These are phyloP conservation scores for Tenthredo scrophulariae DNA, from an alignment of 2,888 invertebrate genomes.

Conservation along the genomic window DNA sequence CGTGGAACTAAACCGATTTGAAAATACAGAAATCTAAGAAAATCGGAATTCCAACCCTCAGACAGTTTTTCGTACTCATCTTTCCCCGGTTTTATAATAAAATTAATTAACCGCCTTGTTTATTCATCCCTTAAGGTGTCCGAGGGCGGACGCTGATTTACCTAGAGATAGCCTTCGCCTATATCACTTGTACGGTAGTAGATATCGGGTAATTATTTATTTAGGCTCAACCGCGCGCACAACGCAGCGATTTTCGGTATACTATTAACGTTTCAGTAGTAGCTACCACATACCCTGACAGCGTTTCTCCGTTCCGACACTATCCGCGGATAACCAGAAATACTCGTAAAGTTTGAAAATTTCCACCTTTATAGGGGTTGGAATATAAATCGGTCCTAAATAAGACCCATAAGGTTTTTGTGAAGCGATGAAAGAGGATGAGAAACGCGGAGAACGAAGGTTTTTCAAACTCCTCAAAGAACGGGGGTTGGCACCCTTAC, in stretches of 20 bases:
- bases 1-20: too few relatives aligned
- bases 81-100: neutral
- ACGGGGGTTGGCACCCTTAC: too few relatives aligned
- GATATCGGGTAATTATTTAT: slow-evolving; percentile 15
- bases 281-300: neutral
- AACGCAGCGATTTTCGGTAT: slow-evolving; percentile 21
- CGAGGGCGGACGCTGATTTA: neutral
- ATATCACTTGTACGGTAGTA: neutral
- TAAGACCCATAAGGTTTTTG: too few relatives aligned
- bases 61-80: too few relatives aligned
- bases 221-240: neutral
- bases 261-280: slow-evolving; percentile 24
- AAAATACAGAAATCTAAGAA: too few relatives aligned
- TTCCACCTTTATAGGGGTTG: too few relatives aligned
- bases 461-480: too few relatives aligned
- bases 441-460: neutral
- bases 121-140: neutral
- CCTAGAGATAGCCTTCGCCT: neutral
- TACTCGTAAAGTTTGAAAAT: neutral
- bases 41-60: too few relatives aligned
- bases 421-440: neutral
- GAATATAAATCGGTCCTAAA: too few relatives aligned
- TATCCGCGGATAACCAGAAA: neutral
- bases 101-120: neutral
- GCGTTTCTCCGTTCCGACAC: neutral